These are phyloP conservation scores for Thera obeliscata DNA, from an alignment of 2,888 invertebrate species.

Conservation along the genomic window DNA sequence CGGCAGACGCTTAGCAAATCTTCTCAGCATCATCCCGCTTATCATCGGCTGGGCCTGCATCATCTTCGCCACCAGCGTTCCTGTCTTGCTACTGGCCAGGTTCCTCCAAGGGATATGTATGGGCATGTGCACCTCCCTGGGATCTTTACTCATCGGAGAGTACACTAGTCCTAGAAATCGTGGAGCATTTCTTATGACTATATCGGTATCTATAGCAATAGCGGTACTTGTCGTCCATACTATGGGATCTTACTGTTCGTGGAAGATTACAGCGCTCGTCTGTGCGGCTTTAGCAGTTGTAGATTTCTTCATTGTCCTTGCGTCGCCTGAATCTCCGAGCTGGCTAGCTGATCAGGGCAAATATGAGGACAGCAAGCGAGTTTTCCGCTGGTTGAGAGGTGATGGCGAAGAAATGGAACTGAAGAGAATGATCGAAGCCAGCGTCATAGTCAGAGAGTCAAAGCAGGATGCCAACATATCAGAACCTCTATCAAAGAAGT, in stretches of 20 bases:
- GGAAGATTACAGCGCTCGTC: slow-evolving; percentile 81
- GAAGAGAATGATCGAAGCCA: slow-evolving; percentile 61
- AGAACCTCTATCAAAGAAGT: slow-evolving; percentile 41
- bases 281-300: slow-evolving; percentile 72
- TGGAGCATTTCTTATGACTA: slow-evolving; percentile 84
- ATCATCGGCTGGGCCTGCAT: slow-evolving; percentile 79
- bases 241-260: slow-evolving; percentile 83
- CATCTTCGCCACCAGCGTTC: slow-evolving; percentile 59
- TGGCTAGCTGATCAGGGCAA: slow-evolving; percentile 85
- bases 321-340: slow-evolving; percentile 86
- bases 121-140: slow-evolving; percentile 79
- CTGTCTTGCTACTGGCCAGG: slow-evolving; percentile 58
- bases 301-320: slow-evolving; percentile 67
- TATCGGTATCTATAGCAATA: slow-evolving; percentile 83
- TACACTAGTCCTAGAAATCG: slow-evolving; percentile 83
- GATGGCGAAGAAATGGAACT: slow-evolving; percentile 67
- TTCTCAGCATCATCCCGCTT: slow-evolving; percentile 71
- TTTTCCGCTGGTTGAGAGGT: slow-evolving; percentile 85
- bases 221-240: slow-evolving; percentile 85
- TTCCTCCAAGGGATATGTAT: slow-evolving; percentile 74
- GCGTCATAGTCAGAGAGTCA: slow-evolving; percentile 50
- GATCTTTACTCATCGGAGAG: slow-evolving; percentile 81
- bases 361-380: slow-evolving; percentile 78
- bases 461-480: slow-evolving; percentile 46
- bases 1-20: slow-evolving; percentile 77